A percentile compares a stretch with the other conserved stretches of the same genome.
phyloP scores from a whole-genome alignment of 2,888 invertebrate species.

The Cheilosia grossa region DNA sequence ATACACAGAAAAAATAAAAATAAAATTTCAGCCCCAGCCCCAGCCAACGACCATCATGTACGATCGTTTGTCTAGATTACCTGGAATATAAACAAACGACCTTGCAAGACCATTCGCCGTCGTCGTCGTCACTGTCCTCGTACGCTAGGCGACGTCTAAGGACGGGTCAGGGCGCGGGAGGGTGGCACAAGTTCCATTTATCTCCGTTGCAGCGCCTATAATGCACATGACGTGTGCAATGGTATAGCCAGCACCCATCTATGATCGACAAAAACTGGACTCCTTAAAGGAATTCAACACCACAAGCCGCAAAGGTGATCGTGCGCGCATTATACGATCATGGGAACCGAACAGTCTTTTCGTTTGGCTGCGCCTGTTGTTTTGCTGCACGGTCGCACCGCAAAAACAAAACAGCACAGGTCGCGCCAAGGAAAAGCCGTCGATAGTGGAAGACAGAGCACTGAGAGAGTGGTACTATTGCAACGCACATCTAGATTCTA shows the following conservation, averaged over 20 bases:
- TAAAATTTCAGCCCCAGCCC: constrained; percentile 18
- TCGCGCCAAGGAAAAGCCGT: neutral
- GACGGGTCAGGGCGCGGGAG: constrained; percentile 16
- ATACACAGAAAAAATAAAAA: constrained; percentile 2
- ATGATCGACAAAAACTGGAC: constrained; percentile 56
- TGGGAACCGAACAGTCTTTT: constrained; percentile 63
- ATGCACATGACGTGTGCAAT: neutral
- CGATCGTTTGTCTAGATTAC: constrained; percentile 76
- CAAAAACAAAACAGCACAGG: constrained; percentile 6
- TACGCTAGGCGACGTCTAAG: neutral
- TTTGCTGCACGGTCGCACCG: constrained; percentile 15
- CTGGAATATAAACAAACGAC: constrained; percentile 75
- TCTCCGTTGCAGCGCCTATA: constrained; percentile 1
- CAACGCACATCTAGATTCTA: constrained; percentile 26
- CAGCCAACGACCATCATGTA: constrained; percentile 61
- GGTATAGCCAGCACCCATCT: no score
- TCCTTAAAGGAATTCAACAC: constrained; percentile 55
- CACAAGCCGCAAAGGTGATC: constrained; percentile 46
- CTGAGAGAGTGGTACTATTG: constrained; percentile 41
- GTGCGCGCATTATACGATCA: constrained; percentile 64
- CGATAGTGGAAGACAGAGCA: neutral
- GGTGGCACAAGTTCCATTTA: constrained; percentile 57
- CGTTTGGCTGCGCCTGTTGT: constrained; percentile 38
- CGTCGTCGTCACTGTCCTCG: neutral
- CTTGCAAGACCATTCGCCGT: constrained; percentile 72